Base-by-base conservation (phyloP, 2,797 vertebrate species). In the Takifugu ocellatus region DNA sequence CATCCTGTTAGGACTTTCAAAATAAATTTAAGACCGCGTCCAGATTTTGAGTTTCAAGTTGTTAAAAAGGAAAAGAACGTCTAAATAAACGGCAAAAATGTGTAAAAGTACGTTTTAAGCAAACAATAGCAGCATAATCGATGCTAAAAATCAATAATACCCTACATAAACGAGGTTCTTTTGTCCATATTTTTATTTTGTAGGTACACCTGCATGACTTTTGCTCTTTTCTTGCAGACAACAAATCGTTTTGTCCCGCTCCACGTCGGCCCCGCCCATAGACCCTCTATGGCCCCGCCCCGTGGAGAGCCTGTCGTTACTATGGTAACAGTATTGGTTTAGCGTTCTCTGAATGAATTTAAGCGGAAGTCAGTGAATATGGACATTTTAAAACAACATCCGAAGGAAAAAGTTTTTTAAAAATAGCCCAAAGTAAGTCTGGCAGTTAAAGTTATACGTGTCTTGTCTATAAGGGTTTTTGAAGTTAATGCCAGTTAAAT, bases 301-400 rank as follows among this genome's bases (percentile, higher is more conserved):
- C n/a, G 9, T 51, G 26, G 2, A 21, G 9, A 8, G 9, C 27
- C 0, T 0, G 0, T 3, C 0, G 63, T 80, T 50, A 14, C 81
- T 9, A 75, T 77, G 54, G 68, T 25, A 82, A 86, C 83, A 2
- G 0, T 17, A 14, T 42, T 68, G 80, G 81, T 82, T 78, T 57
- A 29, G 46, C 2, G 21, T 3, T 33, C 15, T 2, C 29, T 2
- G 33, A 39, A 43, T 1, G 10, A 53, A 52, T 21, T 2, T 21
- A 25, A 2, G 36, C 39, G 31, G 56, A 59, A 55, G 6, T 29
- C 0, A 15, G 8, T 5, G 21, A 51, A 55, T 0, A 43, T 21
- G 6, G 4, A 25, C 15, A 17, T 57, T 68, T 48, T 45, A 5
- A 7, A 11, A 45, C 16, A 49, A 12, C 6, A 25, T 17, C 16